phyloP scores from a whole-genome alignment of 2,113 vertebrate genomes.

The Eolophus roseicapilla region DNA sequence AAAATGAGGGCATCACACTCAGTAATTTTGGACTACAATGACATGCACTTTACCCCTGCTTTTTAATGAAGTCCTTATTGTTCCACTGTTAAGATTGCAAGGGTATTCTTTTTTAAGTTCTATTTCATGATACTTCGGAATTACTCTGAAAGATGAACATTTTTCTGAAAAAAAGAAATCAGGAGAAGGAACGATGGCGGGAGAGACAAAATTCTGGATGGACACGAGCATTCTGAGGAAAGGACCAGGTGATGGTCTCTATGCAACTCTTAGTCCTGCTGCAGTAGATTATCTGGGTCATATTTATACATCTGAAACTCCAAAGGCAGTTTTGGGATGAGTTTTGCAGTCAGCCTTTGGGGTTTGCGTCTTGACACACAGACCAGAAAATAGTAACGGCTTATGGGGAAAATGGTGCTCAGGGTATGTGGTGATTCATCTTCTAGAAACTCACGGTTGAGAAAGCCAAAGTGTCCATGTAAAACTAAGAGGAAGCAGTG shows the following conservation, averaged over 20 bases:
- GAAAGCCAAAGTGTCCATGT: neutral
- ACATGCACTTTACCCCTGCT: neutral
- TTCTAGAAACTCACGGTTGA: neutral
- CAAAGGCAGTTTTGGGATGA: neutral
- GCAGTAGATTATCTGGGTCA: neutral
- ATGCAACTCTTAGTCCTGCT: neutral
- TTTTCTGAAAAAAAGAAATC: neutral
- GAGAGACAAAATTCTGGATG: neutral
- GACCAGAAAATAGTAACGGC: neutral
- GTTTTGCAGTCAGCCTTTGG: neutral
- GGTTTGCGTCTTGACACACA: neutral
- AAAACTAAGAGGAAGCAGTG: neutral
- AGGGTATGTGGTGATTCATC: neutral
- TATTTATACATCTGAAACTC: neutral
- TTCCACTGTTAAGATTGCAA: neutral
- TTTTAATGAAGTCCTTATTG: neutral
- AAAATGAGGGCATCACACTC: neutral
- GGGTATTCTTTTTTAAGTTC: neutral
- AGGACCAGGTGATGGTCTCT: neutral
- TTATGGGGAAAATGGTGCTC: neutral
- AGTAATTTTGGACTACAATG: neutral
- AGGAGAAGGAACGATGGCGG: neutral
- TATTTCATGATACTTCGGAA: neutral
- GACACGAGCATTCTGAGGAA: neutral
- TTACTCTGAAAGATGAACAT: neutral